Evolutionary conservation across 2,113 vertebrate genomes (phyloP).

Genomic region (Panthera leo): DNA sequence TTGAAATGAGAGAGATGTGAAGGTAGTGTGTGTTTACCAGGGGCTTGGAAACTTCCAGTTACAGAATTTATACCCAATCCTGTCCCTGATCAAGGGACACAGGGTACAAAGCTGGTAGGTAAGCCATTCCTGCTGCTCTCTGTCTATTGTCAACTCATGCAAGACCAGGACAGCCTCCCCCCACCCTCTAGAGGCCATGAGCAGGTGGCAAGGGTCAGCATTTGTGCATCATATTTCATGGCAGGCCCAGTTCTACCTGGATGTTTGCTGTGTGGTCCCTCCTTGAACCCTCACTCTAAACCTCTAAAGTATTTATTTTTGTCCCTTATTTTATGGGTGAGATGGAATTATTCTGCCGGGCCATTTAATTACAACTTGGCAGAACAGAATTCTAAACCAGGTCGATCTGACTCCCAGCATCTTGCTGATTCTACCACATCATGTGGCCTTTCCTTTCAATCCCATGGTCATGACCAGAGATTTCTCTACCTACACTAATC

Average conservation of each 20-base stretch:
- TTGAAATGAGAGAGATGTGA: background rate
- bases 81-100: background rate
- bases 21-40: background rate
- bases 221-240: background rate
- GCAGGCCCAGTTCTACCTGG: background rate
- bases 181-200: background rate
- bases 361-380: conserved; percentile 31
- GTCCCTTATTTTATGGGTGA: conserved; percentile 27
- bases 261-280: background rate
- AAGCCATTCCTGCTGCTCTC: background rate
- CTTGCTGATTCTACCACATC: background rate
- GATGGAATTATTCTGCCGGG: conserved; percentile 42
- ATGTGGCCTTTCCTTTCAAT: background rate
- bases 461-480: background rate
- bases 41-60: background rate
- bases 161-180: background rate
- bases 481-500: background rate
- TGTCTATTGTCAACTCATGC: background rate
- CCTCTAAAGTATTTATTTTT: conserved; percentile 48
- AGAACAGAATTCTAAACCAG: conserved; percentile 36
- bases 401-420: background rate
- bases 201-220: background rate
- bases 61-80: background rate
- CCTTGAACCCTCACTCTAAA: background rate
- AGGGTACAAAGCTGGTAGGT: background rate